These are phyloP conservation scores for Clamator glandarius DNA, from an alignment of 2,797 vertebrate genomes.

Conservation along the genomic window DNA sequence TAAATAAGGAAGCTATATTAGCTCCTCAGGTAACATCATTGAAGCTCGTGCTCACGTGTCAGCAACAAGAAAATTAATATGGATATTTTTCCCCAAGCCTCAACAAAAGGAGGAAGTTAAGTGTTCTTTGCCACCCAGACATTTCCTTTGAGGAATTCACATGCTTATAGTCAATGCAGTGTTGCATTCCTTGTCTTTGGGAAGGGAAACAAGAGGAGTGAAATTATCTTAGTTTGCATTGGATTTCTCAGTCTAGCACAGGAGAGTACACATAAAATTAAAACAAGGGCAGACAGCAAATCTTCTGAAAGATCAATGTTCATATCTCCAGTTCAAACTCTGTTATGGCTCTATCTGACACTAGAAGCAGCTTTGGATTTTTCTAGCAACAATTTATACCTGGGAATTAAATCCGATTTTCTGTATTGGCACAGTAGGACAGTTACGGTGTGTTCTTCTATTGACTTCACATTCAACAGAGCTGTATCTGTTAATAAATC, in stretches of 20 bases:
- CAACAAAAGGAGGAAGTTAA: neutral
- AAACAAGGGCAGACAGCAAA: neutral
- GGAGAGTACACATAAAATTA: neutral
- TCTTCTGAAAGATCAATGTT: neutral
- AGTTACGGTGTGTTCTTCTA: neutral
- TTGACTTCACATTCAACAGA: neutral
- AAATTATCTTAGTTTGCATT: neutral
- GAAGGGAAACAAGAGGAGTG: neutral
- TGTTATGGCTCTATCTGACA: neutral
- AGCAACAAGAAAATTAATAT: neutral
- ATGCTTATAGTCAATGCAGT: neutral
- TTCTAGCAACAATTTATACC: neutral
- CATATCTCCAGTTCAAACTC: neutral
- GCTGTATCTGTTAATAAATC: neutral
- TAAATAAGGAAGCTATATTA: neutral
- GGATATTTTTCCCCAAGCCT: neutral
- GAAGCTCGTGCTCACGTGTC: neutral
- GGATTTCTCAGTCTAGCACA: neutral
- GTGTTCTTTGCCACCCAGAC: neutral
- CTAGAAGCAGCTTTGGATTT: neutral
- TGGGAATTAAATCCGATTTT: conserved; percentile 3
- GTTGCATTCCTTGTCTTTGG: neutral
- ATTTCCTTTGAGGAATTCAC: neutral
- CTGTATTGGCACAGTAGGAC: neutral
- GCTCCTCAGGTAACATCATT: neutral